Evolutionary conservation across 1,140 invertebrate genomes (phyloP), one percentile per base, ranked within the genome.

Genomic region (Gonatopus flavifemur): DNA sequence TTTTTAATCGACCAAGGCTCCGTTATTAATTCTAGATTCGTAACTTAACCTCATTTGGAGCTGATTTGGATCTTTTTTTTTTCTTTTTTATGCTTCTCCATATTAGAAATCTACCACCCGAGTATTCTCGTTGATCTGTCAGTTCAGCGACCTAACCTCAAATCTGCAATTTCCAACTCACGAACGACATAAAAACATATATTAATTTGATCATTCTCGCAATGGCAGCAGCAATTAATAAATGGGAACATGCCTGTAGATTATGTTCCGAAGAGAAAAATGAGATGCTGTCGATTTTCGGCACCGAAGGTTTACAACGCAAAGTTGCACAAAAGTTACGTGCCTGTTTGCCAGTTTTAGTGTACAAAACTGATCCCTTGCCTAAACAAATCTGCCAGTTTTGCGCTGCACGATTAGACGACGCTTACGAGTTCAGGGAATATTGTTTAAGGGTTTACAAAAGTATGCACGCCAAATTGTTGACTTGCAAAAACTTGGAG

Each of bases 351-450:
- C 70, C 70, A 5, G 61, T 73, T 9, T 42, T 73, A 37, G 70
- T 73, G 0, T 73, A 73, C 43, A 66, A 69, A 54, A 69, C 59
- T 12, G 70, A 73, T 54, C 70, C 70, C 16, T 49, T 73, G 55
- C 70, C 70, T 19, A 73, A 73, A 46, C 62, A 71, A 55, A 72
- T 73, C 21, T 73, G 70, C 32, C 70, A 73, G 44, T 73, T 71
- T 37, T 73, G 70, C 18, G 70, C 70, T 7, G 69, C 70, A 0
- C 61, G 69, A 30, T 19, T 73, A 0, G 70, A 73, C 24, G 70
- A 73, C 28, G 65, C 52, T 19, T 73, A 61, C 22, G 67, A 72
- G 32, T 73, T 73, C 35, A 55, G 70, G 19, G 67, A 73, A 35
- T 57, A 64, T 24, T 73, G 70, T 37, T 42, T 73, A 10, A 64